Conservation (phyloP, 2,113 vertebrate genomes). For the Nannobrachium achirus region DNA sequence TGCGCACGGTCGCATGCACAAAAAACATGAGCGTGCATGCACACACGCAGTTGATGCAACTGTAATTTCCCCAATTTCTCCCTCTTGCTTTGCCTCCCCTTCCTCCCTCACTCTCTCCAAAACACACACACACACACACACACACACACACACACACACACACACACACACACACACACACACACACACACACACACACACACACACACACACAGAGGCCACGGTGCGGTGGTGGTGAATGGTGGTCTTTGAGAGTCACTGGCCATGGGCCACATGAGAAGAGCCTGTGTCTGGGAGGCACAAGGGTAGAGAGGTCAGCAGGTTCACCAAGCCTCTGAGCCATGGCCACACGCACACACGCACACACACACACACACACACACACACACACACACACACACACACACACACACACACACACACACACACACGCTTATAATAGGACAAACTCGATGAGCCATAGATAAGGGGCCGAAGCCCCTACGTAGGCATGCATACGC, state of each 20-base stretch:
- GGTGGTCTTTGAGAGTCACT: slow-evolving; percentile 71
- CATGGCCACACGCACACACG: slow-evolving; percentile 35
- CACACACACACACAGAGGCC: slow-evolving; percentile 40
- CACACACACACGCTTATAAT: no score
- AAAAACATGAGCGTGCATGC: no score
- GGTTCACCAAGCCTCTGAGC: slow-evolving; percentile 61
- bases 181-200: slow-evolving; percentile 20
- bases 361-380: slow-evolving; percentile 7
- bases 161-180: background rate
- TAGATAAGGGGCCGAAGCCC: slow-evolving; percentile 56
- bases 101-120: background rate
- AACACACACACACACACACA: slow-evolving; percentile 5
- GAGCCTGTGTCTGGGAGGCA: slow-evolving; percentile 68
- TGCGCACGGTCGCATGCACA: background rate
- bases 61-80: slow-evolving; percentile 64
- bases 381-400: background rate
- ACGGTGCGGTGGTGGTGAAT: slow-evolving; percentile 56
- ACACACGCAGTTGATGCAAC: slow-evolving; percentile 57
- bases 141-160: slow-evolving; percentile 12
- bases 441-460: slow-evolving; percentile 40
- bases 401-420: slow-evolving; percentile 7
- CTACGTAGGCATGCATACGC: slow-evolving; percentile 27
- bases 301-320: slow-evolving; percentile 64
- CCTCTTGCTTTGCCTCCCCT: slow-evolving; percentile 9
- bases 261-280: slow-evolving; percentile 72